phyloP scores from a whole-genome alignment of 1,140 invertebrate species.

The Subanguina moxae region DNA sequence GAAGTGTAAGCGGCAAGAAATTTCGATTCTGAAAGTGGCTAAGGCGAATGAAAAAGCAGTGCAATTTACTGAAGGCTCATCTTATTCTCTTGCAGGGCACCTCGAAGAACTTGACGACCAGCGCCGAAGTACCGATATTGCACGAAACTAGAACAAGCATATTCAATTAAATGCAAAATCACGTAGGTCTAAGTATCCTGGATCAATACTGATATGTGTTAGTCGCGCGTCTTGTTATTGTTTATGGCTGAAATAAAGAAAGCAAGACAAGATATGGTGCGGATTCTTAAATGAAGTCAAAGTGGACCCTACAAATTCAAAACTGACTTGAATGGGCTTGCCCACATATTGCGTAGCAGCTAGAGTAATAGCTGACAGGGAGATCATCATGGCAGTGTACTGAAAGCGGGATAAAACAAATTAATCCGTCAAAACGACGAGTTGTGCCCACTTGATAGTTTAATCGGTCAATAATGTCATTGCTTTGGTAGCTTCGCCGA shows the following conservation, averaged over 20 bases:
- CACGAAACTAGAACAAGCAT: too few relatives aligned
- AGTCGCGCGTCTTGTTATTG: too few relatives aligned
- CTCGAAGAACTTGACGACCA: too few relatives aligned
- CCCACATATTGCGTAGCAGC: conserved; percentile 64
- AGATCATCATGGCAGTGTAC: conserved; percentile 63
- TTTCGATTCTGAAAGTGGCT: too few relatives aligned
- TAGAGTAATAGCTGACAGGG: conserved; percentile 63
- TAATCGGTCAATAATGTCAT: conserved; percentile 63
- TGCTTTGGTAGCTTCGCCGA: conserved; percentile 60
- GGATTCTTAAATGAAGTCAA: background rate
- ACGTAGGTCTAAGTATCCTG: too few relatives aligned
- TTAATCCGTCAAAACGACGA: background rate
- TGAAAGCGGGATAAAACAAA: background rate
- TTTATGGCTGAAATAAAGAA: conserved; percentile 17
- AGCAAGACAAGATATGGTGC: background rate
- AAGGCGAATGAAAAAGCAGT: too few relatives aligned
- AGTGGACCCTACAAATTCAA: background rate
- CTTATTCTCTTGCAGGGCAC: too few relatives aligned
- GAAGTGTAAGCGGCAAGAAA: too few relatives aligned
- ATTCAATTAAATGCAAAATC: too few relatives aligned
- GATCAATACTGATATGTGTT: too few relatives aligned
- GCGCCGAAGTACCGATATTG: too few relatives aligned
- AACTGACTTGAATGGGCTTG: conserved; percentile 60
- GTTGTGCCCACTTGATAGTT: conserved; percentile 60
- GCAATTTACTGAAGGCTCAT: too few relatives aligned